phyloP scores from a whole-genome alignment of 2,113 vertebrate species.

The Pluvialis apricaria region DNA sequence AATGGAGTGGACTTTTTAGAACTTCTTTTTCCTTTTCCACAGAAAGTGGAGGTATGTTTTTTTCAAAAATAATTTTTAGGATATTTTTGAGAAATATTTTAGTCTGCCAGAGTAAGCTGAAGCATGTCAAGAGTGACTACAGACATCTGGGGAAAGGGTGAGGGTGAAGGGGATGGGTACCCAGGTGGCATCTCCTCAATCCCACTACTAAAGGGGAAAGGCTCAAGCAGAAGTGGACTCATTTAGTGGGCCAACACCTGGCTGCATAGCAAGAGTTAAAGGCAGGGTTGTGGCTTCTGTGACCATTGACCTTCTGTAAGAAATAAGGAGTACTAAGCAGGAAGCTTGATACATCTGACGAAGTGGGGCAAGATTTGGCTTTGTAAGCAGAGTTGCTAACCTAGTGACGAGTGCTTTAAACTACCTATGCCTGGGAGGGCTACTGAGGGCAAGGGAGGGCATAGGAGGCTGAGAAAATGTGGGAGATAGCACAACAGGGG shows the following conservation, averaged over 20 bases:
- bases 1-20: neutral
- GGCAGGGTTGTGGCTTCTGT: neutral
- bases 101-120: neutral
- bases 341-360: neutral
- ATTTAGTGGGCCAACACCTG: neutral
- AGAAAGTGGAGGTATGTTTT: neutral
- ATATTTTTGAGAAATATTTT: neutral
- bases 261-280: neutral
- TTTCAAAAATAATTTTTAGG: neutral
- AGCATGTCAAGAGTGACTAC: neutral
- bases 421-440: neutral
- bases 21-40: neutral
- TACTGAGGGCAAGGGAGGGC: neutral
- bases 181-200: neutral
- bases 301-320: neutral
- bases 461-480: neutral
- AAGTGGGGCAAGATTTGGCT: neutral
- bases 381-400: neutral
- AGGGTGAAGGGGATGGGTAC: neutral
- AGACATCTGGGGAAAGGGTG: neutral
- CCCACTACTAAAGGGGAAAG: neutral
- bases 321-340: neutral
- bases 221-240: neutral
- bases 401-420: neutral
- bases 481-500: neutral